These are phyloP conservation scores for Mesitornis unicolor DNA, from an alignment of 2,113 vertebrate genomes.

Conservation along the genomic window DNA sequence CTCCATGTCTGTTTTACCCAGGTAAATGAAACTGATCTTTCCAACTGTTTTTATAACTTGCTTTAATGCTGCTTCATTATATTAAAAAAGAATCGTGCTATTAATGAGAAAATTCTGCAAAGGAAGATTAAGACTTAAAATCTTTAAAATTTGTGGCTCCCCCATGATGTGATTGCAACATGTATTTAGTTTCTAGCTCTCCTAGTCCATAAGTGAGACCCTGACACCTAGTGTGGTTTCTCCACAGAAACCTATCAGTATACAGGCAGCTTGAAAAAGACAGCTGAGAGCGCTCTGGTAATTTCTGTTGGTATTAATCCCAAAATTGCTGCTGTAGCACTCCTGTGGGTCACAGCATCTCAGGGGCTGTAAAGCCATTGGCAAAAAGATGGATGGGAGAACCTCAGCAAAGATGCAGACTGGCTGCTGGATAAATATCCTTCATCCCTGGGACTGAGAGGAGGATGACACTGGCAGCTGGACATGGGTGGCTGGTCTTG, in stretches of 20 bases:
- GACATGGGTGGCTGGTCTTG: neutral
- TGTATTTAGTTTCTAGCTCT: neutral
- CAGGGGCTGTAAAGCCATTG: fast-evolving
- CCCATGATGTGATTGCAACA: neutral
- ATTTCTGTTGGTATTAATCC: neutral
- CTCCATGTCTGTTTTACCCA: neutral
- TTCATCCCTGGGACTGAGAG: neutral
- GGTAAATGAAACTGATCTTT: neutral
- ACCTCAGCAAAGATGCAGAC: neutral
- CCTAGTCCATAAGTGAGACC: neutral
- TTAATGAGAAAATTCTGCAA: neutral
- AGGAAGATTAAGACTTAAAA: neutral
- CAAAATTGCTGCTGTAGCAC: neutral
- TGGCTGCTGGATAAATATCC: neutral
- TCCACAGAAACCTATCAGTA: neutral
- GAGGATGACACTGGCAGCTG: neutral
- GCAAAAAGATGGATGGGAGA: neutral
- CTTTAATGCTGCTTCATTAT: neutral
- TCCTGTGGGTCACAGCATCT: neutral
- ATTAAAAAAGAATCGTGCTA: neutral
- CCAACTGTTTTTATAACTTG: neutral
- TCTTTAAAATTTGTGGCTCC: neutral
- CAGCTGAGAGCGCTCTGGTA: neutral
- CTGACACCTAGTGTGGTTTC: neutral
- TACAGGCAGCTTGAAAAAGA: neutral